phyloP scores from a whole-genome alignment of 2,888 invertebrate species.

The Scrobipalpa costella region DNA sequence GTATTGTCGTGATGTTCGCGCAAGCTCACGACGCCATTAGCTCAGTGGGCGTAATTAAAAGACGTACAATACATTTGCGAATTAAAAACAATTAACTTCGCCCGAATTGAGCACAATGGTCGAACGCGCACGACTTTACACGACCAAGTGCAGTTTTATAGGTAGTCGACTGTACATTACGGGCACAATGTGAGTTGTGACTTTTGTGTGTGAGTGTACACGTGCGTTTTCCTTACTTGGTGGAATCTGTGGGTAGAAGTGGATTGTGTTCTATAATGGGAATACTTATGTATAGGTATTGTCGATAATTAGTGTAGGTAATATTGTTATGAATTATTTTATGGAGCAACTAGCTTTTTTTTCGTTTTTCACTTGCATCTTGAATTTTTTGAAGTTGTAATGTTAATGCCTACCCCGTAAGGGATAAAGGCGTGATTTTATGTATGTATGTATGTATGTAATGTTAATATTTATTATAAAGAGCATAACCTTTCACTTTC shows the following conservation, averaged over 20 bases:
- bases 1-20: constrained; percentile 58
- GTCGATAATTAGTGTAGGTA: background rate
- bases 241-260: background rate
- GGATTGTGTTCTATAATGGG: background rate
- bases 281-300: background rate
- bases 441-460: too few relatives aligned
- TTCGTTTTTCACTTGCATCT: too few relatives aligned
- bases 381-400: too few relatives aligned
- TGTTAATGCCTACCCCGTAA: too few relatives aligned
- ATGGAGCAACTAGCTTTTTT: too few relatives aligned
- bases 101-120: constrained; percentile 76
- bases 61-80: constrained; percentile 73
- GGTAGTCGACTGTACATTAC: background rate
- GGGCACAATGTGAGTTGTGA: constrained; percentile 12
- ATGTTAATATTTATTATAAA: too few relatives aligned
- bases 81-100: constrained; percentile 78
- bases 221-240: constrained; percentile 12
- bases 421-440: too few relatives aligned
- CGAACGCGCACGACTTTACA: constrained; percentile 59
- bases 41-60: constrained; percentile 78
- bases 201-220: constrained; percentile 23
- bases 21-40: constrained; percentile 71
- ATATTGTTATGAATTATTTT: too few relatives aligned
- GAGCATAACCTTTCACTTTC: too few relatives aligned
- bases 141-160: background rate